phyloP scores from a whole-genome alignment of 1,140 invertebrate genomes.

The Cardiocondyla obscurior region DNA sequence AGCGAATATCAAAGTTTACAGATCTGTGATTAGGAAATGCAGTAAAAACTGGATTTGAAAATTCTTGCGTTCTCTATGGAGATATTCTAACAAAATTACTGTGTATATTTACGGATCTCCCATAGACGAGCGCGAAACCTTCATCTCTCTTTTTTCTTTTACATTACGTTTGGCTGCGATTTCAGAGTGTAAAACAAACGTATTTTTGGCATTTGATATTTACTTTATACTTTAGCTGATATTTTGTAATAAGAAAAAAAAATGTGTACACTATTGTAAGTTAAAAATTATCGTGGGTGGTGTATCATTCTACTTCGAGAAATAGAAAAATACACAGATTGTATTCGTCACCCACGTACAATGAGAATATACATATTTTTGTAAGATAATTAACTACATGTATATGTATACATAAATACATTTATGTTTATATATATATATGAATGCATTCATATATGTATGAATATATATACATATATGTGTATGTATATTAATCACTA shows the following conservation, averaged over 20 bases:
- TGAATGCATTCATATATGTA: background rate
- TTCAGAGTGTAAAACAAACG: constrained; percentile 68
- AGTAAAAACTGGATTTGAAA: constrained; percentile 37
- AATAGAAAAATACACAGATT: constrained; percentile 62
- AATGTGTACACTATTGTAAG: constrained; percentile 68
- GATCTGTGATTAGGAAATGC: constrained; percentile 61
- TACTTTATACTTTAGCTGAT: constrained; percentile 70
- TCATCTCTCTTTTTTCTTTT: background rate
- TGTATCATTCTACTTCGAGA: constrained; percentile 31
- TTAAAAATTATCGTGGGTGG: constrained; percentile 37
- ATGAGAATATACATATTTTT: constrained; percentile 72
- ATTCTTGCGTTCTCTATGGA: constrained; percentile 27
- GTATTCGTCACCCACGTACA: constrained; percentile 33
- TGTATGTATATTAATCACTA: constrained; percentile 32
- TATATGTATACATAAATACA: background rate
- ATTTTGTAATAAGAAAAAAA: constrained; percentile 67
- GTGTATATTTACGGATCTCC: constrained; percentile 39
- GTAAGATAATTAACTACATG: constrained; percentile 72
- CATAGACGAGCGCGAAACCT: background rate
- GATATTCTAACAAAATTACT: constrained; percentile 44
- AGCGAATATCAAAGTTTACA: constrained; percentile 61
- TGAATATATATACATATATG: constrained; percentile 2
- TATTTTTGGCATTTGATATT: constrained; percentile 74
- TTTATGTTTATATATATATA: background rate
- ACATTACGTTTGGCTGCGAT: constrained; percentile 55